Conservation (phyloP, 2,888 invertebrate genomes). For the Byasa hedistus region DNA sequence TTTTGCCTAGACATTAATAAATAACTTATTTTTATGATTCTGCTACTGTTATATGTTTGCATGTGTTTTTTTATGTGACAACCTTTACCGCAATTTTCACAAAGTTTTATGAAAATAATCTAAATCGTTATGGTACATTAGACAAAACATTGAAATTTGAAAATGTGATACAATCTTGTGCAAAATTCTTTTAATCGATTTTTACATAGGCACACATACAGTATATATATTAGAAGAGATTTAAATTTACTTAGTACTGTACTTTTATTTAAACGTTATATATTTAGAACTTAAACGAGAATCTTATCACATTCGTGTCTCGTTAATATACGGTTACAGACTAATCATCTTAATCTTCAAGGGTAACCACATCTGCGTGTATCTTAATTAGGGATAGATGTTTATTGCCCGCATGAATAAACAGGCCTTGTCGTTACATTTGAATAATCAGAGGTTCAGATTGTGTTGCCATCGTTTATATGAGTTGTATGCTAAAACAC, state of each 20-base stretch:
- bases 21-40: background rate
- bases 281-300: background rate
- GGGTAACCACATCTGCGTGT: background rate
- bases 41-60: background rate
- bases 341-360: conserved; percentile 1
- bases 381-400: background rate
- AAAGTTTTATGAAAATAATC: background rate
- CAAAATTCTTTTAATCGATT: no score
- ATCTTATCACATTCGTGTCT: background rate
- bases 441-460: background rate
- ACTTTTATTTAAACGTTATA: background rate
- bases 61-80: no score
- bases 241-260: background rate
- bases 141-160: no score
- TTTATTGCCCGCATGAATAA: conserved; percentile 1
- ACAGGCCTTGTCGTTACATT: background rate
- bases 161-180: no score
- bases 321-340: background rate
- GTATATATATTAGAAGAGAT: no score
- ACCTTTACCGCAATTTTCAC: background rate
- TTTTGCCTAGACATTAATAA: background rate
- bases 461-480: background rate
- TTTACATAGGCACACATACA: no score
- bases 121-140: background rate
- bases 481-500: background rate